Base-by-base conservation (phyloP, 2,888 invertebrate species). In the Dicranocentrus wangi region DNA sequence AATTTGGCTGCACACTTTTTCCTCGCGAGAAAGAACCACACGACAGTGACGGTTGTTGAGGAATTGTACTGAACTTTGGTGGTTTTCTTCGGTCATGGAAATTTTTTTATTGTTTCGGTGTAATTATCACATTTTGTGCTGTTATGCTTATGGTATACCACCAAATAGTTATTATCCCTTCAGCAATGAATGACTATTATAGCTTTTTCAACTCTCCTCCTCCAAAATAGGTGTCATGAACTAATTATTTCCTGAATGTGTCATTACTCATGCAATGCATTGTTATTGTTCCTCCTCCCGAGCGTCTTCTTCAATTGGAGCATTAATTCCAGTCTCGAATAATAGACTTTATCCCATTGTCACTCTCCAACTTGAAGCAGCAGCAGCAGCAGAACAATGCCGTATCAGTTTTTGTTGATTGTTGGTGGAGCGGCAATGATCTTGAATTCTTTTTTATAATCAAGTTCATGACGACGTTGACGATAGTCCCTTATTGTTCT, bases 181-280 rank as follows among this genome's bases (percentile, higher is more conserved):
- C n/a, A n/a, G n/a, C n/a, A n/a, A n/a, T n/a, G n/a, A n/a, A n/a
- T n/a, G n/a, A n/a, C n/a, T n/a, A n/a, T n/a, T n/a, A n/a, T n/a
- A n/a, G n/a, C n/a, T n/a, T n/a, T n/a, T n/a, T n/a, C n/a, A n/a
- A n/a, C n/a, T n/a, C n/a, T n/a, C n/a, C n/a, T n/a, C n/a, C n/a
- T n/a, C 53, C 51, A 53, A 53, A 73, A 73, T 47, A 47, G 53
- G 63, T 73, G 63, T 63, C 63, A 73, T 73, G 73, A 63, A 61
- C 73, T 73, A 73, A 73, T 73, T 73, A 63, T 73, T 73, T 63
- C 61, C 42, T 73, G 71, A 47, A 32, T 27, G 27, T 72, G 21
- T 42, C 51, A 63, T 63, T 63, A 65, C 27, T 10, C 7, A 1
- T 7, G 19, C 13, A n/a, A n/a, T n/a, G 17, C 32, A 61, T 32